phyloP scores from a whole-genome alignment of 2,113 vertebrate species.

The Alexandromys fortis region DNA sequence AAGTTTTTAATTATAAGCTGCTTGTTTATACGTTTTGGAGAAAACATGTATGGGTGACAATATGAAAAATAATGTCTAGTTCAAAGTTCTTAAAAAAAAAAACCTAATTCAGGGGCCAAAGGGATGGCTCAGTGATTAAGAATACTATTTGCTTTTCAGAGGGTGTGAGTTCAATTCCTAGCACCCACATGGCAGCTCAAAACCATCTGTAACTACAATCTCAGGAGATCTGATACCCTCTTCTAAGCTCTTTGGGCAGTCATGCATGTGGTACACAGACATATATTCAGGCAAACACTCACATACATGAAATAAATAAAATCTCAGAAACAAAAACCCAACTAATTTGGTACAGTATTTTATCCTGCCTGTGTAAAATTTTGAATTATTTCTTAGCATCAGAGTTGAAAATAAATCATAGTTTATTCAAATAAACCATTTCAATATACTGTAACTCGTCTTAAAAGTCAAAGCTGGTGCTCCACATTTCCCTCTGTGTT shows the following conservation, averaged over 20 bases:
- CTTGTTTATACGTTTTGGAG: not conserved
- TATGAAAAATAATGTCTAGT: conserved; percentile 11
- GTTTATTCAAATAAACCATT: not conserved
- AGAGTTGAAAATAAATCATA: not conserved
- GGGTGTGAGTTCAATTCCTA: not conserved
- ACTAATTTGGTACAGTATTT: not conserved
- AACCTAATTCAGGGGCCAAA: not conserved
- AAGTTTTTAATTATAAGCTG: not conserved
- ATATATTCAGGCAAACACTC: not conserved
- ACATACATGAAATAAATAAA: not conserved
- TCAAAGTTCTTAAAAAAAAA: not conserved
- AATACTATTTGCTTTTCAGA: not conserved
- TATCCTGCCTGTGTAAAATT: not conserved
- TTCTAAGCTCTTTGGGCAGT: not conserved
- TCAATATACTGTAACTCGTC: conserved; percentile 15
- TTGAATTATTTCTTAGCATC: conserved; percentile 22
- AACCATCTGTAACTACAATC: not conserved
- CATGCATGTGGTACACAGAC: not conserved
- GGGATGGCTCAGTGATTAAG: not conserved
- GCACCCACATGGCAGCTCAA: not conserved
- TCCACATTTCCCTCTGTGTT: not conserved
- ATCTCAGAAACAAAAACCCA: not conserved
- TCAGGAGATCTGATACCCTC: not conserved
- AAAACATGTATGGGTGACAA: not conserved
- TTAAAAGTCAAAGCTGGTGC: not conserved